Base-by-base conservation (phyloP, 1,140 invertebrate species). In the Euschistus heros region DNA sequence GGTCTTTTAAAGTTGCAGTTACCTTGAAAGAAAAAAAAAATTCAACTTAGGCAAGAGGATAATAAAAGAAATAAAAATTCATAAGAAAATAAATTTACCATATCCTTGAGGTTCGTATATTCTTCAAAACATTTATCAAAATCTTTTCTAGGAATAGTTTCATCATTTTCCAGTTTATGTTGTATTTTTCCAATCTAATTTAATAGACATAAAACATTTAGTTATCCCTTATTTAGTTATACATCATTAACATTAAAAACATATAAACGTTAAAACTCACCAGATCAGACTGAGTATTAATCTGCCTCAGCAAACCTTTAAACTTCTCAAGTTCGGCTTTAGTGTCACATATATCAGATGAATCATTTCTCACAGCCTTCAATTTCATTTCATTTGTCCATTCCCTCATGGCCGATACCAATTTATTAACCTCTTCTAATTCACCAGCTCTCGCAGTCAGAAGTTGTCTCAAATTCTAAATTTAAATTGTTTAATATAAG, bases 281-380 rank as follows among this genome's bases (percentile, higher is more conserved):
- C 6, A 85, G 79, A 66, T 92, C 88, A 47, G 77, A 81, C 62
- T 94, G 89, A 7, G 83, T 81, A 54, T 82, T 80, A 62, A 92
- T 86, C 71, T 94, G 91, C 60, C 86, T 81, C 66, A 86, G 83
- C 44, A 92, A 80, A 0, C 83, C 83, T 69, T 82, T 85, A 71
- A 88, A 89, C 73, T 92, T 93, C 72, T 94, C 91, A 3, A 92
- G 71, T 20, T 88, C 83, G 3, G 90, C 87, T 67, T 90, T 87
- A 76, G 95, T 96, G 71, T 96, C 93, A 66, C 88, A 88, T 13
- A 95, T 77, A 75, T 96, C 92, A 71, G 90, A 89, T 60, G 74
- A 74, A 67, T 87, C 84, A 57, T 84, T 83, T 17, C 84, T 79
- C 70, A 85, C 82, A 2, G 91, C 81, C 75, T 92, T 91, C n/a